These are phyloP conservation scores for Exocentrus adspersus DNA, from an alignment of 2,888 invertebrate species.

Conservation along the genomic window DNA sequence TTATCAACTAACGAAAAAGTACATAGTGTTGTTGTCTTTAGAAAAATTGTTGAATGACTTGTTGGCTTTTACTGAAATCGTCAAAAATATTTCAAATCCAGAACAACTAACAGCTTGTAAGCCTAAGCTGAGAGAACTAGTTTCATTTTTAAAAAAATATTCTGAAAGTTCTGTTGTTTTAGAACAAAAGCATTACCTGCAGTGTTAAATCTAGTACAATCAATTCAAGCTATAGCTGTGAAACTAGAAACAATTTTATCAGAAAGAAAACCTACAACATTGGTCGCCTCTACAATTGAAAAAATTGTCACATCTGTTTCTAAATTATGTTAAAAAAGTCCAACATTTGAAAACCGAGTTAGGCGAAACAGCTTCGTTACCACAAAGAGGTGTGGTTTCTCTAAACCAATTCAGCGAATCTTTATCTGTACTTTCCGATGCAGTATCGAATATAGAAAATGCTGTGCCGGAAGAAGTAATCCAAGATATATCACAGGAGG, in stretches of 20 bases:
- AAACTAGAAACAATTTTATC: no score
- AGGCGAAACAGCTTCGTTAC: neutral
- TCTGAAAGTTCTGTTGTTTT: constrained; percentile 23
- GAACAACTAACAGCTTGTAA: constrained; percentile 39
- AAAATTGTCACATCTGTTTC: neutral
- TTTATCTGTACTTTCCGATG: constrained; percentile 23
- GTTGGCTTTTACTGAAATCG: constrained; percentile 18
- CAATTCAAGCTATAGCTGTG: no score
- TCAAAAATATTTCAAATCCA: constrained; percentile 35
- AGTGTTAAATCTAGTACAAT: neutral
- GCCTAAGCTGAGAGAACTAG: constrained; percentile 37
- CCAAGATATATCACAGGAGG: constrained; percentile 25
- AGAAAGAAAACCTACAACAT: no score
- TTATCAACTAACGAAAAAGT: neutral
- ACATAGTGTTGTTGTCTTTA: neutral
- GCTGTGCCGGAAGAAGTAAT: constrained; percentile 4
- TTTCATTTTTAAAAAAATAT: constrained; percentile 39
- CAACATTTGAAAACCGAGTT: constrained; percentile 12
- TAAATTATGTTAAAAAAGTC: neutral
- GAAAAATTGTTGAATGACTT: constrained; percentile 27
- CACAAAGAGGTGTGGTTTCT: constrained; percentile 20
- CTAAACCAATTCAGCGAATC: constrained; percentile 35
- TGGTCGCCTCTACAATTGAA: neutral
- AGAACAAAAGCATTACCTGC: neutral
- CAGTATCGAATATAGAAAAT: constrained; percentile 21